Conservation (phyloP, 1,140 invertebrate genomes). For the Probaryconus sp. region DNA sequence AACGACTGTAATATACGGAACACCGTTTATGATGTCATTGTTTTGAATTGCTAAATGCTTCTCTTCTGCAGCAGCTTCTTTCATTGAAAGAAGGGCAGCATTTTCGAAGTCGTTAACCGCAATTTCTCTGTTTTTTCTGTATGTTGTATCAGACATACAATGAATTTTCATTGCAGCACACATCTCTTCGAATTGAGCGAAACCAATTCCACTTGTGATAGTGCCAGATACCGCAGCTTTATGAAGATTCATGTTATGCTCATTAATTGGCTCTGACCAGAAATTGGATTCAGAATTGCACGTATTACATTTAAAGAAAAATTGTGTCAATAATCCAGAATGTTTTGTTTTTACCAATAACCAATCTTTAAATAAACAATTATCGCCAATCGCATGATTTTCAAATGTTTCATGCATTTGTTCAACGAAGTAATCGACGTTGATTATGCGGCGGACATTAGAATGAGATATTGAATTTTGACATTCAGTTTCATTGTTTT, state of each 20-base stretch:
- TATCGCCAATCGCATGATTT: too few species aligned
- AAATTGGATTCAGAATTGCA: slow-evolving; percentile 16
- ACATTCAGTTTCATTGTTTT: too few species aligned
- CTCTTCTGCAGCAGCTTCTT: slow-evolving; percentile 62
- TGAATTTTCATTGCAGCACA: slow-evolving; percentile 21
- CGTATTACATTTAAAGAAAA: slow-evolving; percentile 33
- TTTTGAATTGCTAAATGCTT: slow-evolving; percentile 54
- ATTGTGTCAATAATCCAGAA: slow-evolving; percentile 12
- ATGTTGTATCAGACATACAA: slow-evolving; percentile 42
- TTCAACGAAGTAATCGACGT: too few species aligned
- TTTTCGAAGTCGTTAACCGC: slow-evolving; percentile 34
- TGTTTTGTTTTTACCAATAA: background rate
- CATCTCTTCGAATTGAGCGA: slow-evolving; percentile 3
- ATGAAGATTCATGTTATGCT: background rate
- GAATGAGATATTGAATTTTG: too few species aligned
- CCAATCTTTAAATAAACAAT: slow-evolving; percentile 13
- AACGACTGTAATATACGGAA: slow-evolving; percentile 68
- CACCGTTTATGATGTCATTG: slow-evolving; percentile 65
- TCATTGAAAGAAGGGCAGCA: slow-evolving; percentile 39
- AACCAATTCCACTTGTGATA: slow-evolving; percentile 1
- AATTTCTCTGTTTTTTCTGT: slow-evolving; percentile 30
- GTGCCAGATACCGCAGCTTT: slow-evolving; percentile 1
- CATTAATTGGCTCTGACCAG: slow-evolving; percentile 1
- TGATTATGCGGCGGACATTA: too few species aligned
- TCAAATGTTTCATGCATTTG: too few species aligned